phyloP scores from a whole-genome alignment of 1,140 invertebrate genomes.

The Pseudomyrmex cubaensis region DNA sequence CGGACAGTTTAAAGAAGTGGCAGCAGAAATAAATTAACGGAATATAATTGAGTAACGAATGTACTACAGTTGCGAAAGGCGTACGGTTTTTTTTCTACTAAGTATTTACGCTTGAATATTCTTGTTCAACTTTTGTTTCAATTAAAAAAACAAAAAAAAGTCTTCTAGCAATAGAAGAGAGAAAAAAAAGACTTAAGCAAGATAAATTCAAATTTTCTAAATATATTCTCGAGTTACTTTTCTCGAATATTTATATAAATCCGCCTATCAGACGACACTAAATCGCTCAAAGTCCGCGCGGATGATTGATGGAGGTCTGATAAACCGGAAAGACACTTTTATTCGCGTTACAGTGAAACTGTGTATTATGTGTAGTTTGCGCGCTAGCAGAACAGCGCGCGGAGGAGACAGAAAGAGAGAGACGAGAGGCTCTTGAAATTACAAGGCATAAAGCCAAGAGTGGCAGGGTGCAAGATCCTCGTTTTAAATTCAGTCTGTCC shows the following conservation, averaged over 20 bases:
- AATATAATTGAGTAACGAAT: conserved; percentile 2
- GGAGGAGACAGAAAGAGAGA: background rate
- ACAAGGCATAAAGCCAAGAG: conserved; percentile 1
- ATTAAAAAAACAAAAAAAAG: too few relatives aligned
- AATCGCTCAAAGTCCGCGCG: conserved; percentile 9
- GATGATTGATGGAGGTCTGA: conserved; percentile 39
- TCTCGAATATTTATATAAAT: conserved; percentile 20
- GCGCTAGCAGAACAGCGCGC: too few relatives aligned
- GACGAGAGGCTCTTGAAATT: conserved; percentile 7
- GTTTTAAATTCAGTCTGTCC: conserved; percentile 24
- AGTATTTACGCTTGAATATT: too few relatives aligned
- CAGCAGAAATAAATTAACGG: background rate
- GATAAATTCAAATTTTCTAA: background rate
- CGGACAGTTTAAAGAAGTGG: background rate
- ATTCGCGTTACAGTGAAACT: conserved; percentile 10
- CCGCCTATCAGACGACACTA: background rate
- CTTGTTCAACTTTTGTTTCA: too few relatives aligned
- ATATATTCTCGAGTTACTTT: background rate
- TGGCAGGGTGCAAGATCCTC: background rate
- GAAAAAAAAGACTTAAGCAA: background rate
- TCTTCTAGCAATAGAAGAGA: background rate
- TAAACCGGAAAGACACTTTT: conserved; percentile 38
- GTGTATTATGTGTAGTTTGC: background rate
- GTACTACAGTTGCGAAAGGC: too few relatives aligned
- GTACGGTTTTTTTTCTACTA: too few relatives aligned